Evolutionary conservation across 1,140 invertebrate genomes (phyloP).

Genomic region (Drosophila dunni): DNA sequence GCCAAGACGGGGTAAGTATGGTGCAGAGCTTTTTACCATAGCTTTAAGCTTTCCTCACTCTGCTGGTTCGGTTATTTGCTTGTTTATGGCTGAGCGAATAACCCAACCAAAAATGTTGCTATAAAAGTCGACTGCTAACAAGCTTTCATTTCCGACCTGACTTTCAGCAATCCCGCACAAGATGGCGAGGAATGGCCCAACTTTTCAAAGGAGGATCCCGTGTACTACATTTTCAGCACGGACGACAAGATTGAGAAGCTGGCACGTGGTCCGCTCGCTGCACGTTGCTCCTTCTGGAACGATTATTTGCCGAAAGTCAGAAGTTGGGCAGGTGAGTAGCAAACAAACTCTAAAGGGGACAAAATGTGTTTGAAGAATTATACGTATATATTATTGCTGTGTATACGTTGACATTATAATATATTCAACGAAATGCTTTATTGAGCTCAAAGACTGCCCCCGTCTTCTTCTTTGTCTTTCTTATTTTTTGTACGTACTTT

Average conservation of each 20-base stretch:
- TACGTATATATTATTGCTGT: conserved; percentile 4
- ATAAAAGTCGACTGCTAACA: conserved; percentile 9
- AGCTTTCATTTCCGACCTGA: conserved; percentile 54
- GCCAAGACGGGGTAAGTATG: conserved; percentile 92
- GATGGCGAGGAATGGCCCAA: conserved; percentile 94
- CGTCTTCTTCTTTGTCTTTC: conserved; percentile 38
- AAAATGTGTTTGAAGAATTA: not conserved
- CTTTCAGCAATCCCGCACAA: conserved; percentile 91
- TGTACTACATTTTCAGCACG: conserved; percentile 95
- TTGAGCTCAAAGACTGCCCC: conserved; percentile 30
- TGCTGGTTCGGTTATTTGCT: too few species aligned
- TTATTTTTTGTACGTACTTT: conserved; percentile 54
- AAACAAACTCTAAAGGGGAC: not conserved
- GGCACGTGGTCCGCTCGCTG: conserved; percentile 92
- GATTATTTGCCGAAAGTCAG: conserved; percentile 94
- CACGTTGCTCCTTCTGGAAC: conserved; percentile 97
- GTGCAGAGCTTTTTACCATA: conserved; percentile 23
- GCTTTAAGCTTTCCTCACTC: not conserved
- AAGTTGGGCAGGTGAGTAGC: conserved; percentile 88
- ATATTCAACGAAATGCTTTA: not conserved
- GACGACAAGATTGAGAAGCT: conserved; percentile 86
- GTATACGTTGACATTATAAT: not conserved
- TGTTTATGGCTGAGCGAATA: not conserved
- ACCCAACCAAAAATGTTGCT: conserved; percentile 18
- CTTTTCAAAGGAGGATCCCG: conserved; percentile 92